These are phyloP conservation scores for Hydropsyche betteni DNA, from an alignment of 2,888 invertebrate species.

Conservation along the genomic window DNA sequence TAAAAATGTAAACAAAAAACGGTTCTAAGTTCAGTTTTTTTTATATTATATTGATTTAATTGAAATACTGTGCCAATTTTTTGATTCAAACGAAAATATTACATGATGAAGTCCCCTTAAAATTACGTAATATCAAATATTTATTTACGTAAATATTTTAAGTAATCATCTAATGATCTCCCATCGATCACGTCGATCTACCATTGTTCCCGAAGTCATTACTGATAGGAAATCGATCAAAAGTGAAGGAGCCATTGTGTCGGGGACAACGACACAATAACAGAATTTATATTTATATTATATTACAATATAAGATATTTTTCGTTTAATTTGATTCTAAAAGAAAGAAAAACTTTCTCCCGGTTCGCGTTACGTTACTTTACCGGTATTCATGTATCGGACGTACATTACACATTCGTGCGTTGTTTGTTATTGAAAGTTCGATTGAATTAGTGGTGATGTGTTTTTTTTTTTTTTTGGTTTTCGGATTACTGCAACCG, in stretches of 20 bases:
- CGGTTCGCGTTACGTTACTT: conserved; percentile 2
- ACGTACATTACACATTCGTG: conserved; percentile 4
- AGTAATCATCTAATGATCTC: background rate
- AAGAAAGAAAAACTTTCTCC: conserved; percentile 11
- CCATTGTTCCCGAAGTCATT: conserved; percentile 26
- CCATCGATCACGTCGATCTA: conserved; percentile 28
- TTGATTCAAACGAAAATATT: no score
- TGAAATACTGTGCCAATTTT: no score
- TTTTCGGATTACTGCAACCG: background rate
- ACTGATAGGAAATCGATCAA: conserved; percentile 32
- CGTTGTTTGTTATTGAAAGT: conserved; percentile 4
- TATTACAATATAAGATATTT: no score
- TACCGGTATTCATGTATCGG: background rate
- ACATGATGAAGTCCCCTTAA: no score
- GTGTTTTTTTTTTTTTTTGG: conserved; percentile 1
- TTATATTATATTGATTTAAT: no score
- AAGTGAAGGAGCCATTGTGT: background rate
- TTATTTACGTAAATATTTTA: background rate
- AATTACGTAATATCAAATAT: background rate
- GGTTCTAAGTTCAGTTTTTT: no score
- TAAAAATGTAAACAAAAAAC: no score
- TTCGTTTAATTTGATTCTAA: no score
- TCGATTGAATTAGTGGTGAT: conserved; percentile 18
- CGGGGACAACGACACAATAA: no score
- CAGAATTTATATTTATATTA: no score